These are phyloP conservation scores for Drosophila murphyi DNA, from an alignment of 1,140 invertebrate genomes.

Conservation along the genomic window DNA sequence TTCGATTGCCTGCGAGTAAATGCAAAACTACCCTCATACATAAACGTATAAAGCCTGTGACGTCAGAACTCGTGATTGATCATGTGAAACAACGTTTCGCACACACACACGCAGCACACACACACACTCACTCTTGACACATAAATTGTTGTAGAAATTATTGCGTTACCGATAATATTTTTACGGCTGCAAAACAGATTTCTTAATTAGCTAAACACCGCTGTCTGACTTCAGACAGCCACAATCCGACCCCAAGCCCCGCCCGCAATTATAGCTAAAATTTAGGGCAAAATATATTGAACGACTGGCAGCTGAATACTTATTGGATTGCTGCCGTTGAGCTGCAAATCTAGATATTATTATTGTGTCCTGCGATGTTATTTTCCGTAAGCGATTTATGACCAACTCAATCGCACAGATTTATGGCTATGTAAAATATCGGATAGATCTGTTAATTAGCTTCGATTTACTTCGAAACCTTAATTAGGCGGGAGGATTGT, in stretches of 20 bases:
- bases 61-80: conserved; percentile 79
- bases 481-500: conserved; percentile 3
- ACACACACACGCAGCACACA: conserved; percentile 32
- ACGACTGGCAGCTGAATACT: background rate
- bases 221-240: conserved; percentile 12
- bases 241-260: conserved; percentile 36
- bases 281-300: conserved; percentile 6
- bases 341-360: conserved; percentile 18
- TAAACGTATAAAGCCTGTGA: conserved; percentile 34
- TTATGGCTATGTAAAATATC: conserved; percentile 48
- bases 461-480: conserved; percentile 55
- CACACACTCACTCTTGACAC: conserved; percentile 30
- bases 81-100: conserved; percentile 48
- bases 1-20: conserved; percentile 37
- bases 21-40: conserved; percentile 41
- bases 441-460: conserved; percentile 29
- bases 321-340: conserved; percentile 14
- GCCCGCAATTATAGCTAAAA: conserved; percentile 38
- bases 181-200: conserved; percentile 67
- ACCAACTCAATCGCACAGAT: conserved; percentile 53
- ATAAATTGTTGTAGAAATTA: conserved; percentile 55
- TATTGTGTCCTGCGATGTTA: conserved; percentile 28
- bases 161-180: conserved; percentile 72
- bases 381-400: conserved; percentile 56
- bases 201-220: conserved; percentile 67